phyloP scores from a whole-genome alignment of 1,140 invertebrate species.

The Kradibia gibbosae region DNA sequence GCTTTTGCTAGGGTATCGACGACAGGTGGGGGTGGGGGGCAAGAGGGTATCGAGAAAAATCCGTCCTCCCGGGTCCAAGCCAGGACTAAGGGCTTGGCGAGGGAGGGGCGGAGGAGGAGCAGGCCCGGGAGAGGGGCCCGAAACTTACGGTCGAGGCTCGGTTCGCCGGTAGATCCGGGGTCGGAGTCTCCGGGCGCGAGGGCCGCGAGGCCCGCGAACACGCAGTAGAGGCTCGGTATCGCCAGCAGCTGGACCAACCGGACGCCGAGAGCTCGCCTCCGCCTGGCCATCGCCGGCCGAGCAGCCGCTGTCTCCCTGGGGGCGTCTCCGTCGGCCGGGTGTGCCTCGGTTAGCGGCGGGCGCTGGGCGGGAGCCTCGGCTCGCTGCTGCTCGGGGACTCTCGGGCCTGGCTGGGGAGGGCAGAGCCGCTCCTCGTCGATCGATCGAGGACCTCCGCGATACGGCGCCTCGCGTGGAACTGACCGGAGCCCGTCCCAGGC shows the following conservation, averaged over 20 bases:
- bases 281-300: slow-evolving; percentile 59
- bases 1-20: no score
- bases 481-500: slow-evolving; percentile 41
- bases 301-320: not conserved
- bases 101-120: not conserved
- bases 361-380: not conserved
- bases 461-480: slow-evolving; percentile 56
- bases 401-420: not conserved
- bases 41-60: not conserved
- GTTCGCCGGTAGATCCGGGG: slow-evolving; percentile 20
- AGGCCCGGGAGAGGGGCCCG: no score
- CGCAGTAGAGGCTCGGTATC: slow-evolving; percentile 62
- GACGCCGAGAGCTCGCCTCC: slow-evolving; percentile 59
- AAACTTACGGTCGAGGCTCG: slow-evolving; percentile 28
- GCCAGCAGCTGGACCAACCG: slow-evolving; percentile 61
- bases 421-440: not conserved
- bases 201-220: slow-evolving; percentile 54
- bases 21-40: no score
- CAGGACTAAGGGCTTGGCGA: not conserved
- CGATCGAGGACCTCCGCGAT: slow-evolving; percentile 40
- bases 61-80: not conserved
- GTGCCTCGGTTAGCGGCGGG: not conserved
- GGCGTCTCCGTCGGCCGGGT: not conserved
- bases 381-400: not conserved
- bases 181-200: not conserved